Evolutionary conservation across 2,113 vertebrate species (phyloP), one percentile per base, ranked within the genome.

Genomic region (Strix uralensis): DNA sequence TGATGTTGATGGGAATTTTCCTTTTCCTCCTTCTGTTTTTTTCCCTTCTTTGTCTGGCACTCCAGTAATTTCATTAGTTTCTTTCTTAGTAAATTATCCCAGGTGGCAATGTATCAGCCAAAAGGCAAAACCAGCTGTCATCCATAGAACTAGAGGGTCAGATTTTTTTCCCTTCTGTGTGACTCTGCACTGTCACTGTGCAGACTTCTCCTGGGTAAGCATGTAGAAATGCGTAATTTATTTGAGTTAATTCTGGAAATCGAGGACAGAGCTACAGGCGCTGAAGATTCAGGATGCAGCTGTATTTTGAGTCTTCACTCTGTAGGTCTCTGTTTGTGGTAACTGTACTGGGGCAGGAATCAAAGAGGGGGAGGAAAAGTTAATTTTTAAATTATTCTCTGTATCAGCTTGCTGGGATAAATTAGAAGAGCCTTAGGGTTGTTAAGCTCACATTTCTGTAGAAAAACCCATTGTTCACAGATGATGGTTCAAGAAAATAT

Each of bases 141-240:
- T 81, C 40, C 55, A 47, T 47, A 84, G 67, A 49, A 83, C 17
- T 69, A 30, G 69, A 81, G 84, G 90, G 55, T 46, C 96, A 97
- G 86, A 86, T 22, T 88, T 87, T 94, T 91, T 93, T 87, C 26
- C 34, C n/a, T 73, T 90, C 49, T 42, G 42, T 90, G 16, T 75
- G 91, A 88, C 81, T 97, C 44, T 95, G 73, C 75, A 90, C 40
- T 94, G 82, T 36, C 63, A 58, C 81, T 82, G 46, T 74, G 81
- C 67, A 94, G 86, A 83, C 51, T 49, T 92, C 70, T 93, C 62
- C 59, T 44, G 79, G 69, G 67, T 82, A 85, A 93, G 73, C 19
- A 82, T 52, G 27, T 80, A 57, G 34, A 86, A 96, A 94, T 95
- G 77, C 38, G 89, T 89, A 96, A 96, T 86, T 92, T 96, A 96